These are phyloP conservation scores for Aythya baeri DNA, from an alignment of 2,113 vertebrate species.

Conservation along the genomic window DNA sequence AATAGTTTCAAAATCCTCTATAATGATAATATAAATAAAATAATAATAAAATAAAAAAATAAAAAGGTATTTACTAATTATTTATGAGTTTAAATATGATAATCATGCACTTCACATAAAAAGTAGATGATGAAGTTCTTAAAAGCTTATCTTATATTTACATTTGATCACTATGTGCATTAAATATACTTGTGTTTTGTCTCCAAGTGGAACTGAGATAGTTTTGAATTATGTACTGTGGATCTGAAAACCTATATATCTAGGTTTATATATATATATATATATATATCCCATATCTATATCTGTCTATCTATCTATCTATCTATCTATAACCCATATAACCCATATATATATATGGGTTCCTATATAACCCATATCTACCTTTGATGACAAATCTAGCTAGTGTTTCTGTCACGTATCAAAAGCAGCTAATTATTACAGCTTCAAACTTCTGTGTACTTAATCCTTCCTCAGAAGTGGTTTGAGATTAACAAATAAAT, in stretches of 20 bases:
- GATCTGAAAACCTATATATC: neutral
- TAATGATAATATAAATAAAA: neutral
- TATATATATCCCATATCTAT: no score
- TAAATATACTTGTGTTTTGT: constrained; percentile 11
- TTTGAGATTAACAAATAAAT: neutral
- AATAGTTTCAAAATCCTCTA: neutral
- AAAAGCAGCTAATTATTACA: constrained; percentile 19
- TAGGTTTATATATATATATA: neutral
- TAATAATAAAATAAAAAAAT: neutral
- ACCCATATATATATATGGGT: no score
- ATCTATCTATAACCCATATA: no score
- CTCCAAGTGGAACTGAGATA: neutral
- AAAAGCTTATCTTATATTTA: neutral
- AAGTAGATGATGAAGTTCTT: neutral
- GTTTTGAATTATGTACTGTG: neutral
- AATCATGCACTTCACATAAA: neutral
- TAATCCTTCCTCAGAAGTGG: constrained; percentile 19
- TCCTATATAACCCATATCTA: neutral
- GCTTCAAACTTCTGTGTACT: neutral
- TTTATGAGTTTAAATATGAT: neutral
- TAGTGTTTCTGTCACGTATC: constrained; percentile 15
- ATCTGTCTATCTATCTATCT: no score
- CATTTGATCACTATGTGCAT: neutral
- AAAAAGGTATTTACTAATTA: neutral
- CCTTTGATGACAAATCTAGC: constrained; percentile 10